Evolutionary conservation across 2,113 vertebrate genomes (phyloP).

Genomic region (Rhynchomys soricoides): DNA sequence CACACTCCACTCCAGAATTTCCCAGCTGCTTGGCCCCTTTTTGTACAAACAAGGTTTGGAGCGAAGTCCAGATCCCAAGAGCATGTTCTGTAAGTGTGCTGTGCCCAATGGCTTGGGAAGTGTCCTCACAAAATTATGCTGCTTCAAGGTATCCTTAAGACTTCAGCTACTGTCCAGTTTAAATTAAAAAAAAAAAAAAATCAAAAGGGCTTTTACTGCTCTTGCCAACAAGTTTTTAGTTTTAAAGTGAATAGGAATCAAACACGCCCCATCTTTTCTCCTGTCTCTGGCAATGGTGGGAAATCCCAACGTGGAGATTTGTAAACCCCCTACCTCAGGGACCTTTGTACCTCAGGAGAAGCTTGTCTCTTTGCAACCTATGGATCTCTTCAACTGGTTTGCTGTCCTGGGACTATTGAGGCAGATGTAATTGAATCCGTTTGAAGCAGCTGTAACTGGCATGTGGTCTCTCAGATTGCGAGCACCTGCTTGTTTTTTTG

Average conservation of each 20-base stretch:
- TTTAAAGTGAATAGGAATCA: conserved; percentile 49
- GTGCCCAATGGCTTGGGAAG: conserved; percentile 86
- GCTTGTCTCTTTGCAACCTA: conserved; percentile 66
- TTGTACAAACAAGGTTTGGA: conserved; percentile 91
- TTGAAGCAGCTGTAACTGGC: conserved; percentile 89
- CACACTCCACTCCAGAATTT: conserved; percentile 90
- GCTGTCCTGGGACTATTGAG: conserved; percentile 85
- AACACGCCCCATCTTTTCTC: conserved; percentile 27
- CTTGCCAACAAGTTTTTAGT: conserved; percentile 47
- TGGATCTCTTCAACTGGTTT: conserved; percentile 80
- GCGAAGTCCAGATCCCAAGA: conserved; percentile 88
- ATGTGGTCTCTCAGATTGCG: conserved; percentile 87
- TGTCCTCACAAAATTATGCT: conserved; percentile 77
- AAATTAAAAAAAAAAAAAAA: conserved; percentile 55
- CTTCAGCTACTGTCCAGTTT: conserved; percentile 74
- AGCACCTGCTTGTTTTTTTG: conserved; percentile 87
- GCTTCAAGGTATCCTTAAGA: conserved; percentile 80
- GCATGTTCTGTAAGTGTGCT: conserved; percentile 87
- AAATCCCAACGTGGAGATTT: conserved; percentile 48
- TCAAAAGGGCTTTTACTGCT: conserved; percentile 7
- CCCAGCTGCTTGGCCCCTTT: conserved; percentile 91
- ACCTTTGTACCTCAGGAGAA: conserved; percentile 53
- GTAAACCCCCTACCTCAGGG: conserved; percentile 53
- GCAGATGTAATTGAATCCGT: conserved; percentile 89
- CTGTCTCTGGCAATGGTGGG: background rate